phyloP scores from a whole-genome alignment of 2,113 vertebrate species.

The Anoura caudifer region DNA sequence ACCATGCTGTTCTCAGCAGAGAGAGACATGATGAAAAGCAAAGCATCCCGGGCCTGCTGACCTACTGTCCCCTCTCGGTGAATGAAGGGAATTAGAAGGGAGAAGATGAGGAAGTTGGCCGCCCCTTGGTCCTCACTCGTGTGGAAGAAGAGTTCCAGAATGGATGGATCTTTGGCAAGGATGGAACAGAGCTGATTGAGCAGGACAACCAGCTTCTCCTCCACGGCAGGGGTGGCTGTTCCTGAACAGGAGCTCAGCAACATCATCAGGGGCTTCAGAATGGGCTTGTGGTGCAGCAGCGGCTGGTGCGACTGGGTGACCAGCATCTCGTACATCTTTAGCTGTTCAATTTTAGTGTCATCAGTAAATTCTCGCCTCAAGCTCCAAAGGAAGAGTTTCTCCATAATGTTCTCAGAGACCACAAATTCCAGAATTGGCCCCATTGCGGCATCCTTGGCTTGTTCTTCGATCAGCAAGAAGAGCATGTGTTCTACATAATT shows the following conservation, averaged over 20 bases:
- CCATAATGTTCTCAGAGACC: constrained; percentile 98
- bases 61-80: constrained; percentile 95
- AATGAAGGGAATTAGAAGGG: constrained; percentile 96
- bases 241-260: constrained; percentile 94
- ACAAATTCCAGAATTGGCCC: constrained; percentile 99
- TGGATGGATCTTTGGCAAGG: constrained; percentile 93
- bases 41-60: constrained; percentile 94
- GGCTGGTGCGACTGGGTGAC: constrained; percentile 94
- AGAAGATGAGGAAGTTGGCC: constrained; percentile 98
- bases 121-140: constrained; percentile 98
- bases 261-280: constrained; percentile 97
- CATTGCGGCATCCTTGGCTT: constrained; percentile 91
- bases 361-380: constrained; percentile 94
- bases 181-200: constrained; percentile 95
- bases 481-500: constrained; percentile 99
- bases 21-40: constrained; percentile 97
- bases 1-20: constrained; percentile 93
- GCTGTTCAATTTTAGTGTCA: constrained; percentile 95
- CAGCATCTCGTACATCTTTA: constrained; percentile 98
- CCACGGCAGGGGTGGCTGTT: constrained; percentile 84
- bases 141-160: constrained; percentile 97
- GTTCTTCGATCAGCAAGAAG: constrained; percentile 94
- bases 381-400: constrained; percentile 98
- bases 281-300: constrained; percentile 95
- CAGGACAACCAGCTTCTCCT: constrained; percentile 91